These are phyloP conservation scores for Neomorphus geoffroyi DNA, from an alignment of 2,797 vertebrate species.

Conservation along the genomic window DNA sequence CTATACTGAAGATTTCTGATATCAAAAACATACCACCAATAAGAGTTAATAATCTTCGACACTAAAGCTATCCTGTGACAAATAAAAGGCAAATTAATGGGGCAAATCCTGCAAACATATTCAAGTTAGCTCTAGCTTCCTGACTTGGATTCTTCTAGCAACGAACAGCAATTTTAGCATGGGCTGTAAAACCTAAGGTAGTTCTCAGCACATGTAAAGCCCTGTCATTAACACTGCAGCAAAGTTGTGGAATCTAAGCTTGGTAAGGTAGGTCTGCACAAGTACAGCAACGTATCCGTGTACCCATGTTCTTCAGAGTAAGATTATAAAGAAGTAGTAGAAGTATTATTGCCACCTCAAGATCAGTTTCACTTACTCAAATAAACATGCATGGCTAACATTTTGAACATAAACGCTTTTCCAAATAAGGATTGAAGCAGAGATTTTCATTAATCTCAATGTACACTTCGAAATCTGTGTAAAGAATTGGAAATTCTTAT, in stretches of 20 bases:
- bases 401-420: background rate
- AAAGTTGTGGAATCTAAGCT: background rate
- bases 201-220: background rate
- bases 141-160: background rate
- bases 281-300: accelerated
- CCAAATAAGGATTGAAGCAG: background rate
- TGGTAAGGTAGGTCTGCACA: background rate
- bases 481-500: background rate
- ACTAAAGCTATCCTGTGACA: background rate
- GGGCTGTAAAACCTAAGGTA: background rate
- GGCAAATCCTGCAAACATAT: background rate
- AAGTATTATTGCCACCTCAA: background rate
- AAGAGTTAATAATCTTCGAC: background rate
- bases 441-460: background rate
- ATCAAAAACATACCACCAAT: background rate
- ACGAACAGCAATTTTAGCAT: background rate
- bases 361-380: background rate
- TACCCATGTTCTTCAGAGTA: background rate
- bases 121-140: background rate
- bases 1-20: background rate
- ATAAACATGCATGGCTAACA: background rate
- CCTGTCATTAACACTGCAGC: background rate
- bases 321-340: background rate
- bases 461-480: background rate
- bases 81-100: background rate